Evolutionary conservation across 2,888 invertebrate genomes (phyloP).

Genomic region (Clunio marinus): DNA sequence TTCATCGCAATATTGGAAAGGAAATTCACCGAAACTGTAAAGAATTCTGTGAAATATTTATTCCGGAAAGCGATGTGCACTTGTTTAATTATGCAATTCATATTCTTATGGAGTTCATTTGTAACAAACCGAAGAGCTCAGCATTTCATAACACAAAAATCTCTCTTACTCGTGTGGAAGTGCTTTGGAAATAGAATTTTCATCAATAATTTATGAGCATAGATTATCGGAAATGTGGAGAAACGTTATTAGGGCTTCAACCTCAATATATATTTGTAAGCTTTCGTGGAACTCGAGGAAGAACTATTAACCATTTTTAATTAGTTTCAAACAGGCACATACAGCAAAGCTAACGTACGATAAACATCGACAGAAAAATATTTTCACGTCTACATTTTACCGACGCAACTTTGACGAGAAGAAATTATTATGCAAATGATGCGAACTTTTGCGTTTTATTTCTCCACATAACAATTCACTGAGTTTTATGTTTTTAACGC

Average conservation of each 20-base stretch:
- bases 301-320: slow-evolving; percentile 10
- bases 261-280: too few relatives aligned
- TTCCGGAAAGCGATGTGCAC: not conserved
- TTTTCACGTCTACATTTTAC: not conserved
- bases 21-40: not conserved
- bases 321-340: not conserved
- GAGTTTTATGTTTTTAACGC: slow-evolving; percentile 24
- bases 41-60: slow-evolving; percentile 8
- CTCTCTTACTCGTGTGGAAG: not conserved
- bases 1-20: not conserved
- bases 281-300: not conserved
- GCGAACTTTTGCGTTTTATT: slow-evolving; percentile 11
- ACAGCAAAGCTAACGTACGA: not conserved
- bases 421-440: slow-evolving; percentile 30
- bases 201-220: slow-evolving; percentile 23
- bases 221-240: not conserved
- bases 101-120: slow-evolving; percentile 17
- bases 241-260: not conserved
- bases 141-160: too few relatives aligned
- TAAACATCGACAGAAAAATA: slow-evolving; percentile 1
- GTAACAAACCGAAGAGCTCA: too few relatives aligned
- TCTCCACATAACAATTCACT: slow-evolving; percentile 16
- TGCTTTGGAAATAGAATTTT: not conserved
- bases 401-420: not conserved
- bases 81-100: slow-evolving; percentile 27